Evolutionary conservation across 2,797 vertebrate genomes (phyloP).

Genomic region (Acrossocheilus fasciatus): DNA sequence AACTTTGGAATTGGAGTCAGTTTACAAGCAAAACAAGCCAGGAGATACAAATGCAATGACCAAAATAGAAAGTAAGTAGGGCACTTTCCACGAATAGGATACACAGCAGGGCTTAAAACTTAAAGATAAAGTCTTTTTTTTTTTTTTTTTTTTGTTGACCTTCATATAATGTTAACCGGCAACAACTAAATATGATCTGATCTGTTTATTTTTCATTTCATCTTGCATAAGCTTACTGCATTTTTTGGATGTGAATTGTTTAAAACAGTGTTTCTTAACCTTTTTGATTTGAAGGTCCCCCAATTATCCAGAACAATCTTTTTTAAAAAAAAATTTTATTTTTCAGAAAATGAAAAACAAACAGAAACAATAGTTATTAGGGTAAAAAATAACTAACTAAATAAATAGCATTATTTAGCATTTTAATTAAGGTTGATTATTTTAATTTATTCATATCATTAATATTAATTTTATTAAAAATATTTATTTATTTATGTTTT

Average conservation of each 20-base stretch:
- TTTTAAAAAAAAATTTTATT: too few species aligned
- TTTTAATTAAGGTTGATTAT: background rate
- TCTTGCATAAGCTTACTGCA: background rate
- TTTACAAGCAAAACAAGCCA: conserved; percentile 3
- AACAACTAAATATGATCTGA: background rate
- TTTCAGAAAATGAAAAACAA: background rate
- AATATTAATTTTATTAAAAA: background rate
- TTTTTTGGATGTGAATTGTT: background rate
- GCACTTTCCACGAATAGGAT: background rate
- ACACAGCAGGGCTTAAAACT: background rate
- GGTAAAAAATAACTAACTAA: background rate
- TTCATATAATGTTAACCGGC: background rate
- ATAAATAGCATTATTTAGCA: background rate
- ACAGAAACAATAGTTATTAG: background rate
- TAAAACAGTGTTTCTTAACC: background rate
- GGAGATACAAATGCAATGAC: background rate
- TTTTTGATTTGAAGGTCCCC: background rate
- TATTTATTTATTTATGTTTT: background rate
- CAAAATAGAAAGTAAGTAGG: background rate
- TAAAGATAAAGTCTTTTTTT: background rate
- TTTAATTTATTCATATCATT: background rate
- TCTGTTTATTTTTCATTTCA: background rate
- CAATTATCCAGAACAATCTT: background rate
- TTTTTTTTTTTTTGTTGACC: conserved; percentile 1
- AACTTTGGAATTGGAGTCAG: conserved; percentile 15